A percentile compares a stretch with the other conserved stretches of the same genome.
Evolutionary conservation across 1,140 invertebrate genomes (phyloP).

Genomic region (Lordiphosa mommai): DNA sequence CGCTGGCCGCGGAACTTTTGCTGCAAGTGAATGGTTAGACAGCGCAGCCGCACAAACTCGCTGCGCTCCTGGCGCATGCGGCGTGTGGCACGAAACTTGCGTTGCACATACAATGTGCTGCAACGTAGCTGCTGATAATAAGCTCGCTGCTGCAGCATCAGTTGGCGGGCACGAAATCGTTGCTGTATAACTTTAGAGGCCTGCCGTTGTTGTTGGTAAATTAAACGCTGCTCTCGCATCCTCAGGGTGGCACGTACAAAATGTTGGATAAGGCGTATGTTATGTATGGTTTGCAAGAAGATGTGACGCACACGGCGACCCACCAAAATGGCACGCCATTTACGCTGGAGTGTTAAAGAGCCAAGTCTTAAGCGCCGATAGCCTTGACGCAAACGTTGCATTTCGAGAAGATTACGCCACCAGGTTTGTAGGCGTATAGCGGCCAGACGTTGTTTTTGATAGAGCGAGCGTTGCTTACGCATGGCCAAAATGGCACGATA

Average conservation of each 20-base stretch:
- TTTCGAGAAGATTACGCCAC: constrained; percentile 53
- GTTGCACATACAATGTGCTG: constrained; percentile 70
- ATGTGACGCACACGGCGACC: constrained; percentile 46
- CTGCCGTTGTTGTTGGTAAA: constrained; percentile 76
- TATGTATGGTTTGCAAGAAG: constrained; percentile 57
- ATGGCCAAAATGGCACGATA: constrained; percentile 44
- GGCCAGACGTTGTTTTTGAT: constrained; percentile 27
- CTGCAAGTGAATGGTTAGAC: constrained; percentile 79
- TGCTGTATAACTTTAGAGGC: constrained; percentile 80
- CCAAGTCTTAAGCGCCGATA: constrained; percentile 53
- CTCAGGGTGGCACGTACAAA: constrained; percentile 63
- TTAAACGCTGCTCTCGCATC: constrained; percentile 34
- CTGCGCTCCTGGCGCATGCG: constrained; percentile 57
- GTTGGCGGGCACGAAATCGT: constrained; percentile 79
- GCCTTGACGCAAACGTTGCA: constrained; percentile 35
- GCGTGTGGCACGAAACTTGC: constrained; percentile 76
- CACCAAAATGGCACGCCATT: constrained; percentile 41
- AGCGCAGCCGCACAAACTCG: constrained; percentile 65
- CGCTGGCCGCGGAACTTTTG: constrained; percentile 80
- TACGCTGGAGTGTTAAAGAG: constrained; percentile 64
- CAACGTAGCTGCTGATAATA: constrained; percentile 67
- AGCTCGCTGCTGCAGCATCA: constrained; percentile 46
- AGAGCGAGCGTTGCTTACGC: constrained; percentile 22
- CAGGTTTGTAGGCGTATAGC: constrained; percentile 53
- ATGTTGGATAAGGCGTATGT: constrained; percentile 74